phyloP scores from a whole-genome alignment of 2,113 vertebrate species.

The Nycticebus coucang region DNA sequence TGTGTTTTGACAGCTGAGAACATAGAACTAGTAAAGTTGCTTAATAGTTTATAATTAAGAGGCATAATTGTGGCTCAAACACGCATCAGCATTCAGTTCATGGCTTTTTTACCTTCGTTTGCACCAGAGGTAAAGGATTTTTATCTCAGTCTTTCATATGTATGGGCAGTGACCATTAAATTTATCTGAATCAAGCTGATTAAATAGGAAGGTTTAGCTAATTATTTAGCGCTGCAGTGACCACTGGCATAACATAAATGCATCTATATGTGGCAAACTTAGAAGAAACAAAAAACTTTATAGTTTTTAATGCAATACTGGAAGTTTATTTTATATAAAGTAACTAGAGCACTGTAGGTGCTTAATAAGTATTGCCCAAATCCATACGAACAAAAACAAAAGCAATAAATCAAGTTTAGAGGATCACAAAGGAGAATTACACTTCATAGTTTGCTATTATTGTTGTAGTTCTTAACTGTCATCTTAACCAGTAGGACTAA shows the following conservation, averaged over 20 bases:
- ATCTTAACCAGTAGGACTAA: background rate
- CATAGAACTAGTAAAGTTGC: background rate
- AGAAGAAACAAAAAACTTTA: background rate
- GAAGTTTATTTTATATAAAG: slow-evolving; percentile 10
- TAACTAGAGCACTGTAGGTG: background rate
- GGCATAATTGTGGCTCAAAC: background rate
- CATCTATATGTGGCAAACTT: background rate
- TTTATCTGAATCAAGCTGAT: background rate
- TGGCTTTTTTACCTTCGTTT: background rate
- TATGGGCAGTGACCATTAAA: background rate
- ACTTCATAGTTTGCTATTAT: background rate
- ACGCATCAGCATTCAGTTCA: background rate
- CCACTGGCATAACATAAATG: background rate
- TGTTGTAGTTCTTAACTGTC: background rate
- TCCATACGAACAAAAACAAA: background rate
- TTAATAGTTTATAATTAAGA: background rate
- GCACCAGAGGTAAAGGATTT: background rate
- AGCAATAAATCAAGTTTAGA: background rate
- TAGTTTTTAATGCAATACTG: background rate
- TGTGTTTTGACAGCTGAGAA: background rate
- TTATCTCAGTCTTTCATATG: background rate
- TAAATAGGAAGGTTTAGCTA: background rate
- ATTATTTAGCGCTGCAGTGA: background rate
- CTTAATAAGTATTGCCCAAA: background rate
- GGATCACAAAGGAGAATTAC: background rate